Percentiles rank a stretch among this genome's conserved stretches.
Conservation (phyloP, 2,113 vertebrate genomes). For the Pelusios castaneus region DNA sequence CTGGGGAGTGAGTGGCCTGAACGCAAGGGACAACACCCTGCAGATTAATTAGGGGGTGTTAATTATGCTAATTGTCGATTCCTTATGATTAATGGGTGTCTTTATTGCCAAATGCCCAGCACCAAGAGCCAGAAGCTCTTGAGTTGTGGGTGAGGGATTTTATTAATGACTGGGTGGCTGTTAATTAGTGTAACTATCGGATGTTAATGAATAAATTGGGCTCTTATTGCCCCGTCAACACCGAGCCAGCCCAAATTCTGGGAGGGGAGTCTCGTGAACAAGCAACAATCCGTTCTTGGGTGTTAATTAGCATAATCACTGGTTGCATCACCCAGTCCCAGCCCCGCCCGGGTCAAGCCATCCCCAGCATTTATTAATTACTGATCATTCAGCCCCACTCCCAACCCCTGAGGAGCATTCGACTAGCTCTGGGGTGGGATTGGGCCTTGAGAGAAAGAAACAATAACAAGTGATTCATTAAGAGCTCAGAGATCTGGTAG, state of each 20-base stretch:
- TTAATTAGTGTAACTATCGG: background rate
- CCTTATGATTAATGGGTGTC: background rate
- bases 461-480: background rate
- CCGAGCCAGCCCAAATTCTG: background rate
- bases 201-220: background rate
- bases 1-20: background rate
- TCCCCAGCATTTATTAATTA: background rate
- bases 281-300: background rate
- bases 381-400: background rate
- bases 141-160: background rate
- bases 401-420: background rate
- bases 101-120: background rate
- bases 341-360: background rate
- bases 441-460: background rate
- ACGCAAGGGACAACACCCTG: background rate
- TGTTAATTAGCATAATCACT: background rate
- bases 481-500: background rate
- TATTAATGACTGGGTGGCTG: background rate
- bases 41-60: background rate
- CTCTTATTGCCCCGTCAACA: background rate
- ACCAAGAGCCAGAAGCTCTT: background rate
- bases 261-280: background rate
- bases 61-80: background rate
- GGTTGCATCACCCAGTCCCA: background rate
- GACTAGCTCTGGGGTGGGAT: background rate